Conservation (phyloP, 2,113 vertebrate genomes). For the Ovis canadensis region DNA sequence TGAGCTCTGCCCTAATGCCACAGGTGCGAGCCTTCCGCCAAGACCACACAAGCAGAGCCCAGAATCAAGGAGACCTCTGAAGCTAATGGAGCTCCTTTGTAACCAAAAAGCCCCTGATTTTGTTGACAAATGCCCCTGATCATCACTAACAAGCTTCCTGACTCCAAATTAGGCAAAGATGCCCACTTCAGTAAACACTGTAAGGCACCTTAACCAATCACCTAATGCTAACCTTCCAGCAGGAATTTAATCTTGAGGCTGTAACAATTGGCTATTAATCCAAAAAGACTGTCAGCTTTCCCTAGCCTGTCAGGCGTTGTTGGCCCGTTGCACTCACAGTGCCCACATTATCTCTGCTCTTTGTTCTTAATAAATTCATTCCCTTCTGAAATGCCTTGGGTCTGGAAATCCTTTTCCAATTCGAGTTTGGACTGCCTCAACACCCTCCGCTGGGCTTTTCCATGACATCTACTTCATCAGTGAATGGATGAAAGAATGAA, state of each 20-base stretch:
- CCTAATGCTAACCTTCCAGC: not conserved
- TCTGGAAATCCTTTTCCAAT: not conserved
- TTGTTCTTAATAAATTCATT: not conserved
- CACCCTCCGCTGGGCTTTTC: not conserved
- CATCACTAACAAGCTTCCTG: not conserved
- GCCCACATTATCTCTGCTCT: not conserved
- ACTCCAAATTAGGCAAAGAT: not conserved
- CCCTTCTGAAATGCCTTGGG: not conserved
- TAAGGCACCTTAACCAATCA: not conserved
- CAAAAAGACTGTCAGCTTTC: not conserved
- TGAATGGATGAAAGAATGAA: not conserved
- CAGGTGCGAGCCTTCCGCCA: not conserved
- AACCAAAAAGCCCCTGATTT: not conserved
- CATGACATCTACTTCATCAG: not conserved
- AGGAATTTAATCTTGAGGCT: not conserved
- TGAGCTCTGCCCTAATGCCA: not conserved
- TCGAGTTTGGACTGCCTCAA: not conserved
- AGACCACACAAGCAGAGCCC: not conserved
- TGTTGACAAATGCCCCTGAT: not conserved
- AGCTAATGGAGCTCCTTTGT: not conserved
- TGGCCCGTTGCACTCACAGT: not conserved
- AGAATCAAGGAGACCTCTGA: not conserved
- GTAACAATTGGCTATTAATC: not conserved
- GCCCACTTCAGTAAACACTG: not conserved
- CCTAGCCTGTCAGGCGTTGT: not conserved